Conservation (phyloP, 1,140 invertebrate species). For the Lineus longissimus region DNA sequence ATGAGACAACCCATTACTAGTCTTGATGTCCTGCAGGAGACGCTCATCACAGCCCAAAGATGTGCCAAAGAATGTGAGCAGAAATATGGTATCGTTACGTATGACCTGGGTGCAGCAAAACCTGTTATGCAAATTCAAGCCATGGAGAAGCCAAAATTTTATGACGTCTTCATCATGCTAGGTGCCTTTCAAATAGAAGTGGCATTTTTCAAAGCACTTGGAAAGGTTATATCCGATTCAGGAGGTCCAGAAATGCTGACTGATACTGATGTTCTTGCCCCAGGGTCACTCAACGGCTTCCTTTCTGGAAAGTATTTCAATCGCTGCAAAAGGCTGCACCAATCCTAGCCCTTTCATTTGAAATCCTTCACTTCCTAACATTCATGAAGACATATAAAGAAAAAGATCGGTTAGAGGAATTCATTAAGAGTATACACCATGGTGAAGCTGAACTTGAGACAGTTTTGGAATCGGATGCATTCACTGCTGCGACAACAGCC, state of each 20-base stretch:
- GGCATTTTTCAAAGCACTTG: conserved; percentile 55
- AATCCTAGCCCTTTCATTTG: conserved; percentile 45
- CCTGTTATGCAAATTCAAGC: conserved; percentile 48
- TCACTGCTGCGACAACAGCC: not conserved
- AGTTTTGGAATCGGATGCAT: not conserved
- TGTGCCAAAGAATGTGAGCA: conserved; percentile 33
- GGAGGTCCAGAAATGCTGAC: conserved; percentile 51
- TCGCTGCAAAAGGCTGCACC: conserved; percentile 55
- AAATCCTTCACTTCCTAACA: conserved; percentile 52
- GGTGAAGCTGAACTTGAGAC: not conserved
- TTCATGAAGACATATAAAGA: conserved; percentile 2
- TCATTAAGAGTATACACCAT: not conserved
- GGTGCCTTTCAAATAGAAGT: conserved; percentile 56
- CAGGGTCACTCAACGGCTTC: conserved; percentile 53
- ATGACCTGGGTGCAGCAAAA: conserved; percentile 53
- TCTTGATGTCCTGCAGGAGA: conserved; percentile 43
- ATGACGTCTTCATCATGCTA: conserved; percentile 55
- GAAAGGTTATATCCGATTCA: conserved; percentile 52
- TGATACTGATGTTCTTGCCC: conserved; percentile 48
- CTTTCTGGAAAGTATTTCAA: conserved; percentile 54
- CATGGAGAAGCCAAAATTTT: conserved; percentile 35
- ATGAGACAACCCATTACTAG: conserved; percentile 12
- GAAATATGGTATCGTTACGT: conserved; percentile 42
- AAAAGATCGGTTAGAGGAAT: too few species aligned
- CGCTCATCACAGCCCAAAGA: conserved; percentile 39